These are phyloP conservation scores for Chaetops frenatus DNA, from an alignment of 2,113 vertebrate genomes.

Conservation along the genomic window DNA sequence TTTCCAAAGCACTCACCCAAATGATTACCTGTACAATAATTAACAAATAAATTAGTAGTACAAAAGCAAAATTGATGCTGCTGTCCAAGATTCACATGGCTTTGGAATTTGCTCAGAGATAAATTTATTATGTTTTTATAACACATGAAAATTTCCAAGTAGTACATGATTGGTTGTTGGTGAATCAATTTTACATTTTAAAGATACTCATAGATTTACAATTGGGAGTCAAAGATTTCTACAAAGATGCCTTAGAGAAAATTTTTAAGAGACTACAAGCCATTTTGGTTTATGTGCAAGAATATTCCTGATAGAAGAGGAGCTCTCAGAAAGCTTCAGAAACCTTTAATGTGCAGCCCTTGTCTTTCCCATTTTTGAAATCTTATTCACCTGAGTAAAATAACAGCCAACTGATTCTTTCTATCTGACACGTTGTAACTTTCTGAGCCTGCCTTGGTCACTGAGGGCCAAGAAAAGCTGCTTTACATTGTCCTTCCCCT, in stretches of 20 bases:
- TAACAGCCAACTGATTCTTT: background rate
- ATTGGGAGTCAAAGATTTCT: background rate
- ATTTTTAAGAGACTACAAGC: background rate
- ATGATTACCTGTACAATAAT: background rate
- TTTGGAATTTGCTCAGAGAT: background rate
- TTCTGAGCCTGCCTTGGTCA: constrained; percentile 1
- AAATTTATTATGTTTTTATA: background rate
- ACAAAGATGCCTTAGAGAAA: background rate
- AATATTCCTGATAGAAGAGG: background rate
- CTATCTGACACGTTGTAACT: background rate
- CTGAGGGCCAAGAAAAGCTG: background rate
- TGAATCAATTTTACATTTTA: background rate
- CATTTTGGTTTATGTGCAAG: background rate
- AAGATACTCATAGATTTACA: background rate
- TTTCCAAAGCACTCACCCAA: background rate
- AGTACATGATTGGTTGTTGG: background rate
- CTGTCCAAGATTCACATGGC: background rate
- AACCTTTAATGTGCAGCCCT: background rate
- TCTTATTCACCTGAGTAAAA: background rate
- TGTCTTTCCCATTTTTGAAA: background rate
- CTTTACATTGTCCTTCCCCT: background rate
- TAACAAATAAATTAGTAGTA: background rate
- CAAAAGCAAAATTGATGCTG: background rate
- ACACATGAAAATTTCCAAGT: background rate
- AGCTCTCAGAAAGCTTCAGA: background rate